phyloP scores from a whole-genome alignment of 2,888 invertebrate genomes.

The Habroteleia sp. region DNA sequence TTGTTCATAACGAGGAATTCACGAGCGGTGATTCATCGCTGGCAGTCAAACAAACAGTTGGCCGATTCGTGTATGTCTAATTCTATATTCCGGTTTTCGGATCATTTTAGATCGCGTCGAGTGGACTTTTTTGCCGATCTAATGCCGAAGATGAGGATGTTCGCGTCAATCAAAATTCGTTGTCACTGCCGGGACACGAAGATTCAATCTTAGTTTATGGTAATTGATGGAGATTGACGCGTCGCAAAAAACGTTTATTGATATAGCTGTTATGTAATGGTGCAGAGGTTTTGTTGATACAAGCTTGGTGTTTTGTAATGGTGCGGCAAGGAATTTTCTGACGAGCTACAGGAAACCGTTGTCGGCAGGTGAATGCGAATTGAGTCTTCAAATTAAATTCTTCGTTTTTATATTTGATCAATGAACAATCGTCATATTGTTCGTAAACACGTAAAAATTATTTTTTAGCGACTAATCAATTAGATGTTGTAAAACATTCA shows the following conservation, averaged over 20 bases:
- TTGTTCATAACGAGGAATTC: constrained; percentile 33
- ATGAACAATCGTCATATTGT: neutral
- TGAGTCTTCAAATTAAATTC: neutral
- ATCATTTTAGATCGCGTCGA: neutral
- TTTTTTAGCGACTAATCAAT: too few species aligned
- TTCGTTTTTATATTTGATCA: neutral
- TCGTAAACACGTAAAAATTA: neutral
- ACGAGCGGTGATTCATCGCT: constrained; percentile 23
- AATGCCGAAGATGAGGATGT: constrained; percentile 12
- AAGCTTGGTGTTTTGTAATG: neutral
- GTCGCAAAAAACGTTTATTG: constrained; percentile 16
- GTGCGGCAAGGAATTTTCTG: neutral
- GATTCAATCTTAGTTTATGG: constrained; percentile 24
- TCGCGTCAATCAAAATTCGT: constrained; percentile 22
- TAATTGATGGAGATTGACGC: constrained; percentile 30
- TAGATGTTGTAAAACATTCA: too few species aligned
- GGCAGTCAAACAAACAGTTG: neutral
- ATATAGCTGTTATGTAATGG: constrained; percentile 30
- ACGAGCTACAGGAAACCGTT: neutral
- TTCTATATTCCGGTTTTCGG: constrained; percentile 11
- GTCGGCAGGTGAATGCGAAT: neutral
- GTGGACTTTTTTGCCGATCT: constrained; percentile 8
- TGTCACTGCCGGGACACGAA: neutral
- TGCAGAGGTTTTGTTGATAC: constrained; percentile 1
- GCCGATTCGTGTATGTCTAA: constrained; percentile 13